Conservation (phyloP, 2,888 invertebrate species). For the Eupithecia pulchellata region DNA sequence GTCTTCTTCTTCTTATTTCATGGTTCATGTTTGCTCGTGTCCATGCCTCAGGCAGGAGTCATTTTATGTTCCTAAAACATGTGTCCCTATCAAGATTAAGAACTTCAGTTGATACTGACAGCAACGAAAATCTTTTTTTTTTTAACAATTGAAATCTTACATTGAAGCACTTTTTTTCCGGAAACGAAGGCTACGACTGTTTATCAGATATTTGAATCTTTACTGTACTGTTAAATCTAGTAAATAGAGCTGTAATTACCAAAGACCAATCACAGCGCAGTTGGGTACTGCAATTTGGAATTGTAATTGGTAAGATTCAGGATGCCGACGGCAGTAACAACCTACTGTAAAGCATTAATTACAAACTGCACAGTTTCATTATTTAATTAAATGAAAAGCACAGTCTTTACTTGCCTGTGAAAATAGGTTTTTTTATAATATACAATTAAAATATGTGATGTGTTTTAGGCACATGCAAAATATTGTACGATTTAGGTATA, state of each 20-base stretch:
- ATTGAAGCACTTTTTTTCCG: background rate
- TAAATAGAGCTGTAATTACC: conserved; percentile 1
- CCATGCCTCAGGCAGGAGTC: too few relatives aligned
- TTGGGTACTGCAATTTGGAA: conserved; percentile 29
- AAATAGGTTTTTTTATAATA: too few relatives aligned
- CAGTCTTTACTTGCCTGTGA: background rate
- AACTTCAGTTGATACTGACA: background rate
- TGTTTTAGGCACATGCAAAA: background rate
- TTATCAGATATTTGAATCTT: background rate
- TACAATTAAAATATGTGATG: background rate
- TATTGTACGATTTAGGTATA: background rate
- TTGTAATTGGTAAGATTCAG: conserved; percentile 22
- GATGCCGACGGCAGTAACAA: background rate
- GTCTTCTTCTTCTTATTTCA: too few relatives aligned
- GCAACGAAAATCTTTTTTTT: background rate
- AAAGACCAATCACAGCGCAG: conserved; percentile 18
- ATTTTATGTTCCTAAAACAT: too few relatives aligned
- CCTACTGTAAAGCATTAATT: background rate
- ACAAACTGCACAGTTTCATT: background rate
- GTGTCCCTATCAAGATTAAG: background rate
- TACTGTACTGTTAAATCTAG: background rate
- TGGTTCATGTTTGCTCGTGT: too few relatives aligned
- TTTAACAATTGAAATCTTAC: background rate
- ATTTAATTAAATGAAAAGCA: background rate
- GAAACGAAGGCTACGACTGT: background rate